These are phyloP conservation scores for Cyprinus carpio DNA, from an alignment of 2,113 vertebrate genomes.

Conservation along the genomic window DNA sequence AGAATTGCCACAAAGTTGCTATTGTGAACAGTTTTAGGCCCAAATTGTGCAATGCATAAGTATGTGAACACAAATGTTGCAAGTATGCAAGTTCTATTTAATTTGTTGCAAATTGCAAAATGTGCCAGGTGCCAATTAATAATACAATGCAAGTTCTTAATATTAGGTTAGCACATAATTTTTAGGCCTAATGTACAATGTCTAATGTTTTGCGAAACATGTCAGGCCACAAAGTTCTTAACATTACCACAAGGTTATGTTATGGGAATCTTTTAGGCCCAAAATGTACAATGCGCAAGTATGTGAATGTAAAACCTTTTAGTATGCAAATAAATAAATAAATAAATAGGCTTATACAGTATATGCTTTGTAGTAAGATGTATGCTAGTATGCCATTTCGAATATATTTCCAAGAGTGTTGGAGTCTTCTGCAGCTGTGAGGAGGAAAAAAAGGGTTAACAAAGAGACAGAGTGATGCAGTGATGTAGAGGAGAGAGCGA, in stretches of 20 bases:
- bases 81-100: neutral
- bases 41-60: neutral
- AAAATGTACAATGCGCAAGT: neutral
- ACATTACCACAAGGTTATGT: neutral
- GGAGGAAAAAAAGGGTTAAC: slow-evolving; percentile 57
- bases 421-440: slow-evolving; percentile 68
- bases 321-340: neutral
- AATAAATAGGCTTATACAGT: neutral
- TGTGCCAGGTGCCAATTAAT: neutral
- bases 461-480: slow-evolving; percentile 49
- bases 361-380: neutral
- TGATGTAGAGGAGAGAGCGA: slow-evolving; percentile 39
- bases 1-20: neutral
- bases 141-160: neutral
- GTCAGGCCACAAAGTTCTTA: neutral
- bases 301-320: neutral
- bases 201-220: neutral
- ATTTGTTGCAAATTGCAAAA: no score
- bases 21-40: neutral
- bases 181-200: neutral
- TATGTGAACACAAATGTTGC: neutral
- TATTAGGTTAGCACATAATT: no score
- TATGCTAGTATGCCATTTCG: slow-evolving; percentile 28
- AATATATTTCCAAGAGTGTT: neutral
- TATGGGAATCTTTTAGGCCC: neutral